These are phyloP conservation scores for Corythoichthys intestinalis DNA, from an alignment of 2,113 vertebrate species.

Conservation along the genomic window DNA sequence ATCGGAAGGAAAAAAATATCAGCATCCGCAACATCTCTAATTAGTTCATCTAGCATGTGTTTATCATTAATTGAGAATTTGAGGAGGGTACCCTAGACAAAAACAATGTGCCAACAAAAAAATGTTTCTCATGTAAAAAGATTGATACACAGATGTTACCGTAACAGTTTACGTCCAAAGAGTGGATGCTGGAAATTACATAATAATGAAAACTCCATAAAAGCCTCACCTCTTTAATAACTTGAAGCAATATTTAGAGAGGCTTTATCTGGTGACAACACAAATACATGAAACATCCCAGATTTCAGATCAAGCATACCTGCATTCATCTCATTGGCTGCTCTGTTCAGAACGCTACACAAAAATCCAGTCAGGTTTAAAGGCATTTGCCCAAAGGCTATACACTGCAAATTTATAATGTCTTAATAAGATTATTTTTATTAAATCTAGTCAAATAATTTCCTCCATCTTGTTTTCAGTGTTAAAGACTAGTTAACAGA, in stretches of 20 bases:
- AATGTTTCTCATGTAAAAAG: conserved; percentile 36
- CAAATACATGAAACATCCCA: conserved; percentile 51
- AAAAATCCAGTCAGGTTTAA: conserved; percentile 37
- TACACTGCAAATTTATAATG: too few relatives aligned
- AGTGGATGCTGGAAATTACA: conserved; percentile 45
- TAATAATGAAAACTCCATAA: conserved; percentile 57
- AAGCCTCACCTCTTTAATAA: conserved; percentile 52
- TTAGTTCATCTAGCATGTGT: neutral
- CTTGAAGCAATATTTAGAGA: conserved; percentile 69
- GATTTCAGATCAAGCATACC: conserved; percentile 55
- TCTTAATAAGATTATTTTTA: too few relatives aligned
- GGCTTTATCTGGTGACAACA: conserved; percentile 61
- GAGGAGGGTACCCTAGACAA: neutral
- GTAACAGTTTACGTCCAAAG: conserved; percentile 25
- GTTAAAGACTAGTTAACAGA: too few relatives aligned
- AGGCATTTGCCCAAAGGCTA: conserved; percentile 21
- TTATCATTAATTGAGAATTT: conserved; percentile 1
- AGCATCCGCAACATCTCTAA: neutral
- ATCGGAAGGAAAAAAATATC: too few relatives aligned
- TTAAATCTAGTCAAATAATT: too few relatives aligned
- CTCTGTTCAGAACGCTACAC: conserved; percentile 45
- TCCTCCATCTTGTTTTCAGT: too few relatives aligned
- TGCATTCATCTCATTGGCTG: conserved; percentile 52
- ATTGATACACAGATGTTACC: conserved; percentile 18
- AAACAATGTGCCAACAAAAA: conserved; percentile 8